phyloP scores from a whole-genome alignment of 2,888 invertebrate genomes.

The Ryuthela nishihirai region DNA sequence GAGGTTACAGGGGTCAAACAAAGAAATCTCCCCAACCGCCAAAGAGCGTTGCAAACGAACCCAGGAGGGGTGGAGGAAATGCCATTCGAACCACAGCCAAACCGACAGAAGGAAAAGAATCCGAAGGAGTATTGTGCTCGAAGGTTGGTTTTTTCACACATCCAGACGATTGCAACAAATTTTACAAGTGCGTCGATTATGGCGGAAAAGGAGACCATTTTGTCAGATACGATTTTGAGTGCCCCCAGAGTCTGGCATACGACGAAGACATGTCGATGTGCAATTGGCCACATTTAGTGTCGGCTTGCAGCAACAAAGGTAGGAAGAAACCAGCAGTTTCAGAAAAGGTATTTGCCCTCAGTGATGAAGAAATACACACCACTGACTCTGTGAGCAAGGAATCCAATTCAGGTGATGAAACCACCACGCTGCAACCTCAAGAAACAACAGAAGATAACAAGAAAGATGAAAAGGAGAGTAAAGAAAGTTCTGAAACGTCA shows the following conservation, averaged over 20 bases:
- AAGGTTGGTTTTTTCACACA: conserved; percentile 21
- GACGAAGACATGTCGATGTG: conserved; percentile 17
- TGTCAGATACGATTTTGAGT: conserved; percentile 22
- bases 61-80: too few relatives aligned
- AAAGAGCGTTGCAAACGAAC: too few relatives aligned
- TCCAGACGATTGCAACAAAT: conserved; percentile 32
- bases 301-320: too few relatives aligned
- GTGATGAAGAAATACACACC: too few relatives aligned
- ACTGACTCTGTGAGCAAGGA: too few relatives aligned
- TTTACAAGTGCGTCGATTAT: conserved; percentile 28
- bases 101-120: neutral
- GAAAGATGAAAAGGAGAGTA: too few relatives aligned
- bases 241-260: conserved; percentile 23
- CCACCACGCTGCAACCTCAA: too few relatives aligned
- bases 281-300: conserved; percentile 7
- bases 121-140: conserved; percentile 2
- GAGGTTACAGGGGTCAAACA: neutral
- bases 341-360: too few relatives aligned
- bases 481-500: neutral
- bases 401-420: too few relatives aligned
- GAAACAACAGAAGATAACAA: neutral
- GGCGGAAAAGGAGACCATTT: conserved; percentile 7
- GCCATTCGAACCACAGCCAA: neutral
- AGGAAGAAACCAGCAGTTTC: too few relatives aligned
- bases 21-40: too few relatives aligned